Evolutionary conservation across 2,797 vertebrate genomes (phyloP), one percentile per base, ranked within the genome.

Genomic region (Sebastes vulpes): DNA sequence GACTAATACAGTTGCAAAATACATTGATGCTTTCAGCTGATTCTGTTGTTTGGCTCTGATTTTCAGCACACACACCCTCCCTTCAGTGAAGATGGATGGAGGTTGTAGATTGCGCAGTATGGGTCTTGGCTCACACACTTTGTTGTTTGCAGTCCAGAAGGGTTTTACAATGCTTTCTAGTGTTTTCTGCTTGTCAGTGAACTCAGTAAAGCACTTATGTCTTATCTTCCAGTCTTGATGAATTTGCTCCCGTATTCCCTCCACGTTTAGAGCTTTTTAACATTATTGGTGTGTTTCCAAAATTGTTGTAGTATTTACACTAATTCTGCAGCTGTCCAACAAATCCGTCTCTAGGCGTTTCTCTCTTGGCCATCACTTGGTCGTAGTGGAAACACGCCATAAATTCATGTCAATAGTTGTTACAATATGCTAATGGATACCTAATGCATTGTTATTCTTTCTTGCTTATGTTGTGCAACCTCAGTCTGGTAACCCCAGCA

Each of bases 271-370:
- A 21, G 11, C 20, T 18, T 64, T 66, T 61, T 35, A 56, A 75
- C 29, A 53, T 75, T 20, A 74, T 60, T 28, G 31, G 53, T 76
- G 68, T 84, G 65, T 70, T 67, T 71, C 46, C 28, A 68, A 67
- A 56, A 46, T 26, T 26, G 6, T 46, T 12, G 25, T 29, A 31
- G 53, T 87, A 66, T 84, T 86, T 75, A 85, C 65, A 77, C 65
- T 65, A 25, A 79, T 50, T 74, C 48, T 50, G n/a, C 68, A 61
- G 74, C 74, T 42, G 42, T 80, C 38, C 61, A 75, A 75, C 76
- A 74, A 57, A 72, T 84, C 42, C 61, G 50, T 82, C 25, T 83
- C 73, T 81, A 74, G 84, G 84, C 2, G 79, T 89, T 88, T 88
- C 82, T 77, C 38, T 85, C 31, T 83, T 81, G 79, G 80, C 72